phyloP scores from a whole-genome alignment of 1,140 invertebrate species.

The Solenopsis invicta region DNA sequence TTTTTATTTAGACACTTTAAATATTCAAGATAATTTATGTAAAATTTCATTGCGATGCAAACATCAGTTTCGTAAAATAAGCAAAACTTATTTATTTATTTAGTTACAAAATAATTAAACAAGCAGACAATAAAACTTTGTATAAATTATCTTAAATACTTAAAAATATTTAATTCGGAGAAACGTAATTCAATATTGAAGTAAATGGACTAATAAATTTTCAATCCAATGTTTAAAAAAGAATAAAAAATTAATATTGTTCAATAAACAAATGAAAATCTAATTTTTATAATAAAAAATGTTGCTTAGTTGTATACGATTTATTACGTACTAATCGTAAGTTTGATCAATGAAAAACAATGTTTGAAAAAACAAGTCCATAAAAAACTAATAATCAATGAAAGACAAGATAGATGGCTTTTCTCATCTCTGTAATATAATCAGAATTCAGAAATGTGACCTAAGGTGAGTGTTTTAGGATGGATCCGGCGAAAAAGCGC shows the following conservation, averaged over 20 bases:
- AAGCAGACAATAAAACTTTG: no score
- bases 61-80: no score
- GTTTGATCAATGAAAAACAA: not conserved
- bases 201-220: not conserved
- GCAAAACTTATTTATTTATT: no score
- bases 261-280: not conserved
- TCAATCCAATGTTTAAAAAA: not conserved
- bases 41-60: no score
- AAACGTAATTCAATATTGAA: not conserved
- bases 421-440: not conserved
- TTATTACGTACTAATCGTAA: no score
- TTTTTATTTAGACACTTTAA: no score
- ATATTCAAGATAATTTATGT: no score
- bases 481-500: slow-evolving; percentile 44
- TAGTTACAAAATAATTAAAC: no score
- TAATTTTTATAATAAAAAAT: not conserved
- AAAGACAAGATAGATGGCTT: not conserved
- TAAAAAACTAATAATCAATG: not conserved
- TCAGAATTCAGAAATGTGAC: slow-evolving; percentile 58
- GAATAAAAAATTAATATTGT: not conserved
- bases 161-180: not conserved
- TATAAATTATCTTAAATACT: no score
- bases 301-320: not conserved
- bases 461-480: not conserved
- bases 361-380: not conserved